Evolutionary conservation across 2,113 vertebrate genomes (phyloP), one percentile per base, ranked within the genome.

Genomic region (Zosterops pallidus): DNA sequence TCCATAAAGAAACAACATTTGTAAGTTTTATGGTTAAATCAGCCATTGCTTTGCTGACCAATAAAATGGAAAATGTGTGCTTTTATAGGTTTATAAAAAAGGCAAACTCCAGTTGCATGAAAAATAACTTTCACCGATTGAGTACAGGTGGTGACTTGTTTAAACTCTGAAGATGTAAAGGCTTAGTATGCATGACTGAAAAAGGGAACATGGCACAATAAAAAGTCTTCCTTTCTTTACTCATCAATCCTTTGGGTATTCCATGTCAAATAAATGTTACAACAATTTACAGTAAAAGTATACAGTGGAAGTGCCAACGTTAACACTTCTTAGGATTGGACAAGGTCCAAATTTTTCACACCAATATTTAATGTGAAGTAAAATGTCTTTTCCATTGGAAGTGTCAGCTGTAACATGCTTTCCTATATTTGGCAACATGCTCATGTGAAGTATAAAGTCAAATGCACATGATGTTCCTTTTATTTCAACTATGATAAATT

Each of bases 271-370:
- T 99, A 98, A 98, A 99, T 89, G 98, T 98, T 98, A 98, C 98
- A 99, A 98, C 98, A 98, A 98, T 99, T 98, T 98, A 99, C 98
- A 98, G 97, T 97, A 97, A 98, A 98, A 98, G 98, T 99, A 98
- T 97, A 99, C 98, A 99, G 97, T 98, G 97, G 97, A 98, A 98
- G 98, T 99, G 98, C 98, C 98, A 99, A 98, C 98, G 97, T 98
- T 99, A 99, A 99, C 98, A 99, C 98, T 98, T 98, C 98, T 98
- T 98, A 98, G 97, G 96, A 97, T 97, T 99, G 98, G 98, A 97
- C 90, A 93, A 87, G 90, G 63, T 98, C 98, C 98, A 99, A 98
- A 96, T 98, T 98, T 98, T 98, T 98, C 98, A 98, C 97, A 97
- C 97, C 98, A 98, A 98, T 98, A 98, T 98, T 99, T 99, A 98